phyloP scores from a whole-genome alignment of 2,888 invertebrate genomes.

The Opisthograptis luteolata region DNA sequence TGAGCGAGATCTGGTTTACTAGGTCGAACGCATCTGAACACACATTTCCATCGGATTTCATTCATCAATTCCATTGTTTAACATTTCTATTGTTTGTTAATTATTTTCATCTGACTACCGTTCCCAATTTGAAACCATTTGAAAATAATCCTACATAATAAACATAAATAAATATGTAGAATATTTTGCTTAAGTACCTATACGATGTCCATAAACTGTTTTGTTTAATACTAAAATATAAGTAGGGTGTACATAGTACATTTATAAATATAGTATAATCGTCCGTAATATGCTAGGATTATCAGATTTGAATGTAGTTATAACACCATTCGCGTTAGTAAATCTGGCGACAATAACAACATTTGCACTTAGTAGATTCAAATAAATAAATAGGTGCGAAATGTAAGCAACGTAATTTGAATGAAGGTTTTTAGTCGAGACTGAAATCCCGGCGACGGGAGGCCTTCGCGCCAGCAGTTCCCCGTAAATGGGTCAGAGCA shows the following conservation, averaged over 20 bases:
- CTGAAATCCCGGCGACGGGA: slow-evolving; percentile 45
- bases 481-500: slow-evolving; percentile 81
- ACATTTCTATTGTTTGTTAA: not conserved
- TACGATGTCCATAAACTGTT: not conserved
- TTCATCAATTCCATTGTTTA: not conserved
- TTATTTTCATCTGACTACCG: too few species aligned
- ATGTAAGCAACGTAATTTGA: slow-evolving; percentile 40
- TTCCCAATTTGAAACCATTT: too few species aligned
- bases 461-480: slow-evolving; percentile 67
- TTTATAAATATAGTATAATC: not conserved
- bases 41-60: slow-evolving; percentile 10
- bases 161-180: too few species aligned
- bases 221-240: not conserved
- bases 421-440: slow-evolving; percentile 39
- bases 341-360: slow-evolving; percentile 26
- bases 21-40: slow-evolving; percentile 13
- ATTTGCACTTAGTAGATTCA: slow-evolving; percentile 35
- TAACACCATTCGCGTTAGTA: slow-evolving; percentile 6
- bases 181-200: too few species aligned
- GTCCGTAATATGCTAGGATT: not conserved
- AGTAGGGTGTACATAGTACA: too few species aligned
- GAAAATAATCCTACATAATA: too few species aligned
- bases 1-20: slow-evolving; percentile 12
- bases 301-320: slow-evolving; percentile 3
- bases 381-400: slow-evolving; percentile 39